Evolutionary conservation across 2,888 invertebrate species (phyloP).

Genomic region (Dysmachus trigonus): DNA sequence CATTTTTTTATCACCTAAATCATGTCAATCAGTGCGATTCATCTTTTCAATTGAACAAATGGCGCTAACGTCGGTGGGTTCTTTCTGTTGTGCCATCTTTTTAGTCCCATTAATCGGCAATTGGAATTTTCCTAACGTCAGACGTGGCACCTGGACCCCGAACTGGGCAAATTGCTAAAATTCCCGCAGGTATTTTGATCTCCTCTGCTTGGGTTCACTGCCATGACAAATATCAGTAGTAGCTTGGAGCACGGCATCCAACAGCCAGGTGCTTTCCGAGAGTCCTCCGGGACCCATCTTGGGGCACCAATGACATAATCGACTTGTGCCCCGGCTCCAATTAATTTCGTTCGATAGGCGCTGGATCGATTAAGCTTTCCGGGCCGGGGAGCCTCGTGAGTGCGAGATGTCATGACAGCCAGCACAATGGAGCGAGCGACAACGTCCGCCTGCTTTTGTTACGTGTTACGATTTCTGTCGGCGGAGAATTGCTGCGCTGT

Average conservation of each 20-base stretch:
- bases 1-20: not conserved
- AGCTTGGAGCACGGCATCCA: not conserved
- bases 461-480: not conserved
- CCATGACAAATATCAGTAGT: not conserved
- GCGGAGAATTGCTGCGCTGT: not conserved
- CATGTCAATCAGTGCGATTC: not conserved
- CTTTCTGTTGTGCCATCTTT: not conserved
- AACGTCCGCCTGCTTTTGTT: not conserved
- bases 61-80: not conserved
- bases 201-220: not conserved
- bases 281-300: not conserved
- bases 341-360: not conserved
- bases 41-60: not conserved
- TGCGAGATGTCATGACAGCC: not conserved
- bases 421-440: not conserved
- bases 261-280: not conserved
- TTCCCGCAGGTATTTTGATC: not conserved
- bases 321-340: not conserved
- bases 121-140: not conserved
- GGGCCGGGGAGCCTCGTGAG: not conserved
- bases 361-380: not conserved
- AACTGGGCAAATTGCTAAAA: not conserved
- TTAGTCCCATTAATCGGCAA: not conserved
- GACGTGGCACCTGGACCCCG: not conserved
- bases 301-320: not conserved